Evolutionary conservation across 2,888 invertebrate species (phyloP), one percentile per base, ranked within the genome.

Genomic region (Hirtodrosophila alboralis): DNA sequence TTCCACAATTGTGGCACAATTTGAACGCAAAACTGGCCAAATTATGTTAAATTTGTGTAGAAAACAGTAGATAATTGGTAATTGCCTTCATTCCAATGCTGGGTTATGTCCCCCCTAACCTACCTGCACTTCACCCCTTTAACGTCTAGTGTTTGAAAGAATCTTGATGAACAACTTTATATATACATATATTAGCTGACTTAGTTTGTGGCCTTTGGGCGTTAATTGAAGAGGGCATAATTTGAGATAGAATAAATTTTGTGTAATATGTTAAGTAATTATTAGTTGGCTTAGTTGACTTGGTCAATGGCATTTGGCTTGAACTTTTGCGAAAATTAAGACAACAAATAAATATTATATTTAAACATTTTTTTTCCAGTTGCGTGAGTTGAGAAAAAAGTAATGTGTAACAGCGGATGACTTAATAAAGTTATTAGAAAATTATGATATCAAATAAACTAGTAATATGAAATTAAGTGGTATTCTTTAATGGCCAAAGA

Each of bases 41-140:
- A 84, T 85, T 75, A 86, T 86, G 85, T 79, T 85, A 85, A 86
- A 86, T 87, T 86, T 86, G 85, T 83, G 83, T 80, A 68, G 84
- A 87, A 80, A 86, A 86, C 85, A 87, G 87, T 86, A 80, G 86
- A 87, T 86, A 86, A 86, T 86, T 86, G 85, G 84, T 87, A 86
- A 86, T 86, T 87, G 87, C 73, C 62, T 87, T 83, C 74, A 76
- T 67, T 75, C 77, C 69, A 80, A 57, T 52, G 16, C 47, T 18
- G 18, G 31, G n/a, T n/a, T n/a, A n/a, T n/a, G n/a, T n/a, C n/a
- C n/a, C n/a, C 40, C 43, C 58, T 57, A 26, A 4, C 5, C 7
- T n/a, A 5, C 7, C 21, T n/a, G 3, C 1, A 4, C n/a, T 18
- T 10, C 10, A 3, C 18, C 8, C 10, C 13, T 0, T n/a, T 13